A percentile compares a stretch with the other conserved stretches of the same genome.
These are phyloP conservation scores for Synanceia verrucosa DNA, from an alignment of 2,797 vertebrate species.

Conservation along the genomic window DNA sequence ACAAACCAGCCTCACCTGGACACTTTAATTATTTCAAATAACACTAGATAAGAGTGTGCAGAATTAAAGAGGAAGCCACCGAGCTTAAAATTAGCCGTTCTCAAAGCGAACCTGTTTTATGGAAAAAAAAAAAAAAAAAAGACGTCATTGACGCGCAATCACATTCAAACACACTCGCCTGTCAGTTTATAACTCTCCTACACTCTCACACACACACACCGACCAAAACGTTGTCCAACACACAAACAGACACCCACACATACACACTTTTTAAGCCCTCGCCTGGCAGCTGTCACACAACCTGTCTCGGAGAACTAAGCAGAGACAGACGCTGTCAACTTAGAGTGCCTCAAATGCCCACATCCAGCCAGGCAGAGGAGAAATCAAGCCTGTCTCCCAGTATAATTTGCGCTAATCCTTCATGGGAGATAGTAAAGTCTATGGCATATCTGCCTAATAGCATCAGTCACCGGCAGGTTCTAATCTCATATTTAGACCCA, in stretches of 20 bases:
- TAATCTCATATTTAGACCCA: conserved; percentile 85
- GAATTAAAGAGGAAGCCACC: conserved; percentile 68
- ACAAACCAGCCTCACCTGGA: conserved; percentile 65
- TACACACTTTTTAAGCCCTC: conserved; percentile 81
- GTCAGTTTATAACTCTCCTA: conserved; percentile 76
- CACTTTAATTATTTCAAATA: conserved; percentile 68
- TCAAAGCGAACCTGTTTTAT: conserved; percentile 75
- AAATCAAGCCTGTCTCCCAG: conserved; percentile 82
- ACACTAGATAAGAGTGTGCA: conserved; percentile 61
- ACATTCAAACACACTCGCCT: conserved; percentile 76
- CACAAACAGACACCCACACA: conserved; percentile 74
- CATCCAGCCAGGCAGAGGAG: conserved; percentile 78
- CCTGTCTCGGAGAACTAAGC: conserved; percentile 81
- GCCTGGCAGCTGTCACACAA: conserved; percentile 82
- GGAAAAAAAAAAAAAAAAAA: conserved; percentile 30
- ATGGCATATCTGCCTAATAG: conserved; percentile 85
- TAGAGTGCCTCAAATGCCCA: conserved; percentile 83
- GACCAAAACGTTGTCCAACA: conserved; percentile 61
- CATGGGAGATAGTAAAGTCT: conserved; percentile 83
- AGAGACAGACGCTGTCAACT: conserved; percentile 84
- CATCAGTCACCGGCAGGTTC: conserved; percentile 84
- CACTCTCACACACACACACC: conserved; percentile 43
- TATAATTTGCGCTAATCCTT: conserved; percentile 85
- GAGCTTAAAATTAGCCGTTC: conserved; percentile 75
- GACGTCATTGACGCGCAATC: conserved; percentile 71